phyloP scores from a whole-genome alignment of 2,113 vertebrate genomes.

The Erythrolamprus reginae region DNA sequence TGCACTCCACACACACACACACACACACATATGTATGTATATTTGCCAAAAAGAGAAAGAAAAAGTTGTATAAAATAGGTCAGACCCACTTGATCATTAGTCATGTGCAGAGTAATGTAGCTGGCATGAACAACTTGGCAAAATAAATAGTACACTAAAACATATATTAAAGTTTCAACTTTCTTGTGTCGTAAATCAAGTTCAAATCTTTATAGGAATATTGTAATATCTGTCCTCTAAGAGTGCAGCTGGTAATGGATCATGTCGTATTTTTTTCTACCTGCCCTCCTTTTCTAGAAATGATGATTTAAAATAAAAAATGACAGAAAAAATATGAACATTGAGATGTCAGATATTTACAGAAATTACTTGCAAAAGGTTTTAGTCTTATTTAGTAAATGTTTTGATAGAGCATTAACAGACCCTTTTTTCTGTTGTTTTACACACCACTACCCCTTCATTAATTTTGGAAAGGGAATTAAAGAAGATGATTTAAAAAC shows the following conservation, averaged over 20 bases:
- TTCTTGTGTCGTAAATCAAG: not conserved
- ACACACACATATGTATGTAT: no score
- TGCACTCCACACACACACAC: no score
- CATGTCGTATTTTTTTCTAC: not conserved
- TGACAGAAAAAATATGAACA: not conserved
- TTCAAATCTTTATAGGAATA: not conserved
- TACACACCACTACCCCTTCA: not conserved
- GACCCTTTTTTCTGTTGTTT: not conserved
- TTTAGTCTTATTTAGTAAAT: slow-evolving; percentile 22
- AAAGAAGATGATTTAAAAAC: slow-evolving; percentile 48
- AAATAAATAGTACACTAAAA: not conserved
- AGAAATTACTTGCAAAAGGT: not conserved
- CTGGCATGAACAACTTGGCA: not conserved
- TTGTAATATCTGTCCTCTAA: not conserved
- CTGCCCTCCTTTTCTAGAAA: not conserved
- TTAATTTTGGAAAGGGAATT: slow-evolving; percentile 28
- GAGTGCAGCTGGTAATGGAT: not conserved
- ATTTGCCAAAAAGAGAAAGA: not conserved
- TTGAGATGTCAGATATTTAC: slow-evolving; percentile 5
- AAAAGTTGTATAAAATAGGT: not conserved
- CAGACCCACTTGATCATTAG: not conserved
- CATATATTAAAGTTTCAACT: not conserved
- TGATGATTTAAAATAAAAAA: not conserved
- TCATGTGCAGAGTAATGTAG: not conserved
- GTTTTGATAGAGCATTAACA: not conserved